Base-by-base conservation (phyloP, 2,797 vertebrate genomes). In the Momotus momota region DNA sequence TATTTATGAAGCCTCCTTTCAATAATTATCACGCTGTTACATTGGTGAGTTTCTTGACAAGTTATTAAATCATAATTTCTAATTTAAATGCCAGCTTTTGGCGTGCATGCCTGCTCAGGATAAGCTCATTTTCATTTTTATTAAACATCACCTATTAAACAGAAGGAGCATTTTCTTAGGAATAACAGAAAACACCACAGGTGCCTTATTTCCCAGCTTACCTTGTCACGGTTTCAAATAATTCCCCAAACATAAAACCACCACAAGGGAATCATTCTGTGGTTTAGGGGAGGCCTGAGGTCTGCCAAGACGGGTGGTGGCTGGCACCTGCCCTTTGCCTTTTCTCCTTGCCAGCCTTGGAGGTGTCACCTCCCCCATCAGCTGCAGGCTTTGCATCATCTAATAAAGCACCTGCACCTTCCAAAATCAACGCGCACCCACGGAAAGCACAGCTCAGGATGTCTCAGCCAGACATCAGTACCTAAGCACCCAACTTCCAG, bases 61-160 rank as follows among this genome's bases (percentile, higher is more conserved):
- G 95, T 96, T 96, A 97, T 96, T 97, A 95, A 96, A 96, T 96
- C 96, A 95, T 96, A 97, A 97, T 97, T 97, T 97, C 94, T 94
- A 92, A 97, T 97, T 97, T 97, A 96, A 96, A 97, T 97, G 96
- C 96, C 96, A 97, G 94, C 92, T 96, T 94, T 95, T 88, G 92
- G 95, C 38, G 92, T 94, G 93, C 93, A 81, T 96, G 96, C 95
- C 92, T 94, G 94, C 93, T 92, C 96, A 90, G 94, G 94, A 94
- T 95, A 96, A 97, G 94, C 97, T 95, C 94, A 97, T 97, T 97
- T 95, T 96, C 95, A 96, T 94, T 97, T 95, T 96, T 96, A 96
- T 97, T 96, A 97, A 97, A 97, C 94, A 92, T 69, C 94, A 96
- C 95, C 96, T 96, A 95, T 96, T 95, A 97, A 92, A 97, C 87